A percentile compares a stretch with the other conserved stretches of the same genome.
Evolutionary conservation across 1,140 invertebrate species (phyloP).

Genomic region (Bombyx mori): ASM3026992v2 NC_085122.1:5404501-5405000

Average conservation of each 20-base stretch:
- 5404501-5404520: not conserved
- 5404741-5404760: slow-evolving; percentile 20
- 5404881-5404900: no score
- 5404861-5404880: no score
- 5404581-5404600: slow-evolving; percentile 50
- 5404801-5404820: slow-evolving; percentile 56
- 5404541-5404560: not conserved
- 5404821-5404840: slow-evolving; percentile 11
- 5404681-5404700: not conserved
- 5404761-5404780: slow-evolving; percentile 45
- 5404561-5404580: slow-evolving; percentile 61
- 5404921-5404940: no score
- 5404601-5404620: slow-evolving; percentile 27
- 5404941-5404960: no score
- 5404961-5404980: no score
- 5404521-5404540: no score
- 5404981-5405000: no score
- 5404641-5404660: no score
- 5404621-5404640: no score
- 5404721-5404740: slow-evolving; percentile 60
- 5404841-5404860: no score
- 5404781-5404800: slow-evolving; percentile 39
- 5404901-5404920: no score
- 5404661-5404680: no score
- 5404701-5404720: slow-evolving; percentile 52